A percentile compares a stretch with the other conserved stretches of the same genome.
Evolutionary conservation across 2,888 invertebrate genomes (phyloP).

Genomic region (Vesta saturnalis): DNA sequence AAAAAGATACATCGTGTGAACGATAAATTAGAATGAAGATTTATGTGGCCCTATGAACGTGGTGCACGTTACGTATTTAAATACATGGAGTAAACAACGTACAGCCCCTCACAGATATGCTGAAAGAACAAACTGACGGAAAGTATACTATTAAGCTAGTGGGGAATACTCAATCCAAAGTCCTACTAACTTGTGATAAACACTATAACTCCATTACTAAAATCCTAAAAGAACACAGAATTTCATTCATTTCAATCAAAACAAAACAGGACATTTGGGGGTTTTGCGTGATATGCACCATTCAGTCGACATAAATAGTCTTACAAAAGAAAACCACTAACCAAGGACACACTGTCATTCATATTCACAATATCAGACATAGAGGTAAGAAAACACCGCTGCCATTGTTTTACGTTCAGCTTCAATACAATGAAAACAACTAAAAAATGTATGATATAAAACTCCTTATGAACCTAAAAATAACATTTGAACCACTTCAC

Average conservation of each 20-base stretch:
- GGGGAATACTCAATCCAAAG: not conserved
- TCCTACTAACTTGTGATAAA: not conserved
- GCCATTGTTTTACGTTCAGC: slow-evolving; percentile 8
- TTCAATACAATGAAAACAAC: slow-evolving; percentile 6
- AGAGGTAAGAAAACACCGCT: slow-evolving; percentile 4
- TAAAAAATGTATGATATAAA: slow-evolving; percentile 18
- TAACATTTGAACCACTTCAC: slow-evolving; percentile 18
- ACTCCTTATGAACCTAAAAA: not conserved
- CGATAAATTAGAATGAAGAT: too few species aligned
- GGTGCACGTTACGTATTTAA: too few species aligned
- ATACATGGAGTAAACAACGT: not conserved
- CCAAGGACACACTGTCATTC: slow-evolving; percentile 8
- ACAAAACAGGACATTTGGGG: not conserved
- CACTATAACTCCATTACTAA: not conserved
- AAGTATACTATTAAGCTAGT: not conserved
- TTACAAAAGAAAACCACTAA: too few species aligned
- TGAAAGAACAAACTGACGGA: not conserved
- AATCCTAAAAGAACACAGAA: not conserved
- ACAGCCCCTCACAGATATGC: not conserved
- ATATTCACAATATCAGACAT: slow-evolving; percentile 10
- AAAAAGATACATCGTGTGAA: too few species aligned
- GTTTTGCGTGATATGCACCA: slow-evolving; percentile 14
- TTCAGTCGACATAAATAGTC: not conserved
- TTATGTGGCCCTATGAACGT: too few species aligned
- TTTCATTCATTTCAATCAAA: too few species aligned